Base-by-base conservation (phyloP, 2,888 invertebrate genomes). In the Tetragonisca angustula region DNA sequence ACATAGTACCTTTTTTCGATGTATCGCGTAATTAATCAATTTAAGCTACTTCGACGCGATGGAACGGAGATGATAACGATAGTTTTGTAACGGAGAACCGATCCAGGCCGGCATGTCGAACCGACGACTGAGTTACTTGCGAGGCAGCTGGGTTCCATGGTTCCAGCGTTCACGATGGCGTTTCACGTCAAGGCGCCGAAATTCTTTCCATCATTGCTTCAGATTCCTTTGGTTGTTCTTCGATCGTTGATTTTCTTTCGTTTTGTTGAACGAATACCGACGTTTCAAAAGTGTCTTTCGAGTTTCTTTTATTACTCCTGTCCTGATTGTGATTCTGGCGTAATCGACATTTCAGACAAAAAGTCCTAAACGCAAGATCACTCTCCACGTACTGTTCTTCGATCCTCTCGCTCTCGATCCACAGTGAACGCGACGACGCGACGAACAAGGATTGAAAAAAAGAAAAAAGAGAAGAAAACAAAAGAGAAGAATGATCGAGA, bases 11-110 rank as follows among this genome's bases (percentile, higher is more conserved):
- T 91, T 75, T 71, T 75, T 91, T 93, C 91, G 92, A 92, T 94
- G 93, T 94, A 93, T 92, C 92, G 92, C 92, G 92, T 93, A 91
- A 92, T 87, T 88, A 92, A 88, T 89, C 85, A 84, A 88, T 86
- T 86, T 89, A 87, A 90, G 87, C 80, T 86, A 81, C 65, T 75
- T 80, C 76, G 68, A 76, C 74, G 81, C 84, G 77, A 27, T 11
- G 76, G 64, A 76, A 72, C 65, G 65, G 72, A 81, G n/a, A 79
- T 68, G 52, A 32, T 43, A 49, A 72, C 75, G 85, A 85, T 88
- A 85, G 78, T 88, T 88, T 88, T 88, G 84, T 88, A 88, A 86
- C 70, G 75, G 79, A 49, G 76, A 77, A 52, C 71, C 74, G 75
- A 84, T 72, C 36, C n/a, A 36, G 67, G 61, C 67, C 75, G 62